Evolutionary conservation across 1,140 invertebrate genomes (phyloP).

Genomic region (Globodera ellingtonae): DNA sequence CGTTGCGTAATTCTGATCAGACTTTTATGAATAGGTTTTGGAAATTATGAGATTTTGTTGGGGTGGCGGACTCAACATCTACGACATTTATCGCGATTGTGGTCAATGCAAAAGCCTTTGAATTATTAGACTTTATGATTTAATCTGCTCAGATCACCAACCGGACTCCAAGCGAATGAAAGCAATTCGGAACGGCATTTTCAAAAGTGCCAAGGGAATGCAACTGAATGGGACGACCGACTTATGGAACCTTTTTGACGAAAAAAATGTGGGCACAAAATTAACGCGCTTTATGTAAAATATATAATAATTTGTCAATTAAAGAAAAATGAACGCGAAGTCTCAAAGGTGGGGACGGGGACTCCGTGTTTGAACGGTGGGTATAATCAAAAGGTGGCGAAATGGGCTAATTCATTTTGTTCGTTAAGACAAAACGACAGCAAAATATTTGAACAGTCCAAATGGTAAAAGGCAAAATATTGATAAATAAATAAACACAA

Average conservation of each 20-base stretch:
- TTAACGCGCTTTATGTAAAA: not conserved
- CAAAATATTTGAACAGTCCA: conserved; percentile 15
- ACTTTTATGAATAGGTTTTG: not conserved
- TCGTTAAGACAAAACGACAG: not conserved
- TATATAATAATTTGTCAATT: not conserved
- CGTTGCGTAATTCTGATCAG: no score
- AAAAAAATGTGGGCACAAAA: not conserved
- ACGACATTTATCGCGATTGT: conserved; percentile 23
- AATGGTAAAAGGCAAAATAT: not conserved
- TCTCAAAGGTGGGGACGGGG: no score
- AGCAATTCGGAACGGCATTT: not conserved
- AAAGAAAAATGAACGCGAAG: not conserved
- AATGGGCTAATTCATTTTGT: not conserved
- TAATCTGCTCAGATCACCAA: not conserved
- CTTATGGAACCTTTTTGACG: not conserved
- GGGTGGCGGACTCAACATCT: not conserved
- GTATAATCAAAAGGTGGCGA: not conserved
- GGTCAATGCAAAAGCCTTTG: not conserved
- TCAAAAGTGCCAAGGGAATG: not conserved
- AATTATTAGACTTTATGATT: no score
- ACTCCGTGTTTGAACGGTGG: not conserved
- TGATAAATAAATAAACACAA: not conserved
- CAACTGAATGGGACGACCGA: not conserved
- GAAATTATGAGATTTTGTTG: not conserved
- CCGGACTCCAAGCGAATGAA: not conserved